phyloP scores from a whole-genome alignment of 2,797 vertebrate species.

The Poeciliopsis infans region DNA sequence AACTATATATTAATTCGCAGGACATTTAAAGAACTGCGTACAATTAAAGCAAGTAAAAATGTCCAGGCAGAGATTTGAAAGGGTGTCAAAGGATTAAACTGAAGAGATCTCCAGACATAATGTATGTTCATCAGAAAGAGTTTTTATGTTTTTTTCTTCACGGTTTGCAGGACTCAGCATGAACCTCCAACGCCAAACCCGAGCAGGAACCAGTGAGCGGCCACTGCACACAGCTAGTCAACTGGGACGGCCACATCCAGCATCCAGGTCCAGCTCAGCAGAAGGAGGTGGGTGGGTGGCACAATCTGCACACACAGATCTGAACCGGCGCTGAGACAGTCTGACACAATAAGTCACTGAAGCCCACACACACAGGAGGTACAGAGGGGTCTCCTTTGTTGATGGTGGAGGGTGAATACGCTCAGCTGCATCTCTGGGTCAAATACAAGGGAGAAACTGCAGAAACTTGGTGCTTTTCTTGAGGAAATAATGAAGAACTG shows the following conservation, averaged over 20 bases:
- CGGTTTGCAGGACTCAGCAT: neutral
- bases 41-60: too few relatives aligned
- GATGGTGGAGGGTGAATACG: slow-evolving; percentile 37
- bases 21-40: too few relatives aligned
- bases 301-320: slow-evolving; percentile 36
- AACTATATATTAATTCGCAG: too few relatives aligned
- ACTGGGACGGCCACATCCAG: neutral
- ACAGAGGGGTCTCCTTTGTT: slow-evolving; percentile 31
- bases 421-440: slow-evolving; percentile 6
- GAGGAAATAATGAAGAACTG: neutral
- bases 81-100: neutral
- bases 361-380: slow-evolving; percentile 37
- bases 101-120: neutral
- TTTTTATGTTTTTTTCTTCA: neutral
- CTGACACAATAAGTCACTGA: slow-evolving; percentile 46
- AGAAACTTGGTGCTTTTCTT: neutral
- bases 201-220: neutral
- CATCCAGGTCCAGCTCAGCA: slow-evolving; percentile 27
- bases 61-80: too few relatives aligned
- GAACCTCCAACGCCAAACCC: neutral
- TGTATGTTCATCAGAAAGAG: neutral
- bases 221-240: slow-evolving; percentile 7
- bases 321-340: slow-evolving; percentile 26
- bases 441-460: neutral
- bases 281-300: slow-evolving; percentile 53